Percentiles rank a stretch among this genome's conserved stretches.
These are phyloP conservation scores for Limnephilus auricula DNA, from an alignment of 2,888 invertebrate genomes.

Conservation along the genomic window DNA sequence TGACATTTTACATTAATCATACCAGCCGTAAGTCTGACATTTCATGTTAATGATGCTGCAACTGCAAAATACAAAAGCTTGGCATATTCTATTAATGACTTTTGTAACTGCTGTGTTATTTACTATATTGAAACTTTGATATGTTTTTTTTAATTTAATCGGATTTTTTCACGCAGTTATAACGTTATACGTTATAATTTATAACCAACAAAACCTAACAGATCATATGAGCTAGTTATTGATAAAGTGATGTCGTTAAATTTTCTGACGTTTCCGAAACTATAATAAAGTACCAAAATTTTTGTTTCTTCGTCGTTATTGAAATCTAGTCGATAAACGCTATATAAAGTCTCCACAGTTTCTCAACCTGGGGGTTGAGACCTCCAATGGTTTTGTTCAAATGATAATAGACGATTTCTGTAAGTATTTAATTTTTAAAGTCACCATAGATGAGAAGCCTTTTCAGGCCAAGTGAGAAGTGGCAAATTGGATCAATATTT, in stretches of 20 bases:
- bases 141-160: too few species aligned
- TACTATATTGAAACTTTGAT: neutral
- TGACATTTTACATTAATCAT: neutral
- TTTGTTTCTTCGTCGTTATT: neutral
- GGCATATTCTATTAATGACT: neutral
- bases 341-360: neutral
- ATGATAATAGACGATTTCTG: too few species aligned
- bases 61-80: neutral
- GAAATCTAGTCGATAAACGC: neutral
- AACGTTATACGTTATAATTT: too few species aligned
- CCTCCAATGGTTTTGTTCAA: too few species aligned
- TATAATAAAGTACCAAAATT: neutral
- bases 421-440: too few species aligned
- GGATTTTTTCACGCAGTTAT: too few species aligned
- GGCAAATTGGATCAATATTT: too few species aligned
- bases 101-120: neutral
- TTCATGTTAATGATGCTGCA: neutral
- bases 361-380: too few species aligned
- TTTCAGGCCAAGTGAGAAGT: too few species aligned
- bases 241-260: neutral
- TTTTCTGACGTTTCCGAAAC: neutral
- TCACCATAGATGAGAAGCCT: too few species aligned
- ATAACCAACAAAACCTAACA: too few species aligned
- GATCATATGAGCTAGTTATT: neutral
- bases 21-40: neutral